phyloP scores from a whole-genome alignment of 2,888 invertebrate genomes.

The Trimorus sp. region DNA sequence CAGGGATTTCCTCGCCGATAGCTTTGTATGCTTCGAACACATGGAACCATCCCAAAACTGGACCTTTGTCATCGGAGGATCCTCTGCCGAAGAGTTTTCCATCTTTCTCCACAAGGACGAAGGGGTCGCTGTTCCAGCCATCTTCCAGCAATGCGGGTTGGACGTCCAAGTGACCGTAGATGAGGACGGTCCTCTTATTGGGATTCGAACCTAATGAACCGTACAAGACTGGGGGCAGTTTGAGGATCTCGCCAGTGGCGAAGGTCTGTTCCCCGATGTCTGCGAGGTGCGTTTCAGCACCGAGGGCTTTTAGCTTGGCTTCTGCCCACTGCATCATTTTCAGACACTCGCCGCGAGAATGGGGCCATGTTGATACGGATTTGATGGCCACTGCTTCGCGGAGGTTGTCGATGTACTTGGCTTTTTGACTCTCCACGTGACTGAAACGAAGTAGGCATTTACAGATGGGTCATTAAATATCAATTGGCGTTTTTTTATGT shows the following conservation, averaged over 20 bases:
- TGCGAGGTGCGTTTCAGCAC: slow-evolving; percentile 87
- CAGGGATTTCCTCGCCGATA: slow-evolving; percentile 86
- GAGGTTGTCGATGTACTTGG: slow-evolving; percentile 89
- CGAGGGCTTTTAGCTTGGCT: slow-evolving; percentile 86
- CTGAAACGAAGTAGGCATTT: slow-evolving; percentile 73
- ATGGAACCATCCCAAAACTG: slow-evolving; percentile 97
- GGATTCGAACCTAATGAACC: slow-evolving; percentile 90
- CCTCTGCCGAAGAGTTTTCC: slow-evolving; percentile 96
- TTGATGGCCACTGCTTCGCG: slow-evolving; percentile 95
- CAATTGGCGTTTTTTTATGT: no score
- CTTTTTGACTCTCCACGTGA: slow-evolving; percentile 90
- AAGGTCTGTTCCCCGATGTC: slow-evolving; percentile 90
- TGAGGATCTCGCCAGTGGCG: slow-evolving; percentile 87
- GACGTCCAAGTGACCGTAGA: slow-evolving; percentile 99
- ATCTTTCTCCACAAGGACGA: slow-evolving; percentile 92
- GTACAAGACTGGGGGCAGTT: slow-evolving; percentile 92
- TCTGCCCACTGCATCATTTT: slow-evolving; percentile 94
- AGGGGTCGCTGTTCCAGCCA: slow-evolving; percentile 98
- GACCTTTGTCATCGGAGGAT: slow-evolving; percentile 96
- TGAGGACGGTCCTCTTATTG: slow-evolving; percentile 94
- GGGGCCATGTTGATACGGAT: slow-evolving; percentile 96
- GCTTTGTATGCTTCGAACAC: slow-evolving; percentile 94
- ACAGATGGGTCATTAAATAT: no score
- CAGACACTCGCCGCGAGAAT: slow-evolving; percentile 89
- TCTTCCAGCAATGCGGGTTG: slow-evolving; percentile 96